phyloP scores from a whole-genome alignment of 2,888 invertebrate genomes.

The Drosophila mimetica region DNA sequence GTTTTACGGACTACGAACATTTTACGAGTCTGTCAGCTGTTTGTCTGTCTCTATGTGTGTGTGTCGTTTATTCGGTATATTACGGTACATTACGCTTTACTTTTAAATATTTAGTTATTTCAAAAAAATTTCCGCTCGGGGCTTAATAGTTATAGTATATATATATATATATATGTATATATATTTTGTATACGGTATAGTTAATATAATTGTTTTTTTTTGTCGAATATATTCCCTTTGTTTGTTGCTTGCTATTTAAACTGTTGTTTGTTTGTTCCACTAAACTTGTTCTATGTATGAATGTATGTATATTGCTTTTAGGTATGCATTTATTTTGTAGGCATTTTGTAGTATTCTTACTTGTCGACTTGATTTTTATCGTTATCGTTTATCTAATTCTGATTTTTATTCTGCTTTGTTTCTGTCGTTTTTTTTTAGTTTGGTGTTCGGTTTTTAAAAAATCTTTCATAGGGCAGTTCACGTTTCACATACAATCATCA shows the following conservation, averaged over 20 bases:
- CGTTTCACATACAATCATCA: constrained; percentile 69
- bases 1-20: constrained; percentile 19
- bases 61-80: constrained; percentile 55
- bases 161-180: constrained; percentile 49
- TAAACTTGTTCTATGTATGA: constrained; percentile 52
- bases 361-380: constrained; percentile 5
- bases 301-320: constrained; percentile 65
- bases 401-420: background rate
- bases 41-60: constrained; percentile 44
- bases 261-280: constrained; percentile 54
- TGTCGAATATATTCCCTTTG: constrained; percentile 58
- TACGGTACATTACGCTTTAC: constrained; percentile 35
- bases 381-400: constrained; percentile 9
- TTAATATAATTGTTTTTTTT: constrained; percentile 52
- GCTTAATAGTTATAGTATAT: constrained; percentile 39
- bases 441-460: constrained; percentile 52
- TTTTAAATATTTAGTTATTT: constrained; percentile 42
- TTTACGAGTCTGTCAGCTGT: constrained; percentile 2
- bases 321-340: constrained; percentile 44
- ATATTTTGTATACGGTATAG: constrained; percentile 55
- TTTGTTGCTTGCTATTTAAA: constrained; percentile 41
- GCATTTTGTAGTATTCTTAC: constrained; percentile 31
- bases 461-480: constrained; percentile 77
- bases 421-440: constrained; percentile 20
- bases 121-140: constrained; percentile 55